A percentile compares a stretch with the other conserved stretches of the same genome.
These are phyloP conservation scores for Penaeus indicus DNA, from an alignment of 1,140 invertebrate genomes.

Conservation along the genomic window DNA sequence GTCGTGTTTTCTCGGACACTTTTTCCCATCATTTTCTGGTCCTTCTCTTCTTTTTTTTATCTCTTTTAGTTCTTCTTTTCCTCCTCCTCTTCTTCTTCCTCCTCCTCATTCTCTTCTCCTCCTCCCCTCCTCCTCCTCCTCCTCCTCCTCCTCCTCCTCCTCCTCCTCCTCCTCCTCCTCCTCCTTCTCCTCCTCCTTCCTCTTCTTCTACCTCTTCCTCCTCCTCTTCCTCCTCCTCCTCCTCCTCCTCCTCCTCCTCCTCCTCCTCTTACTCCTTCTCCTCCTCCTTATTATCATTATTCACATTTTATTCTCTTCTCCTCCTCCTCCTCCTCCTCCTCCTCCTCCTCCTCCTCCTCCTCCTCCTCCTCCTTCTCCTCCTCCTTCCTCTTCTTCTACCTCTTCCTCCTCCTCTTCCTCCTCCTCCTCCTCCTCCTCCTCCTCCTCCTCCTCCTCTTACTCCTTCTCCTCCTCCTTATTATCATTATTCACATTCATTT, in stretches of 20 bases:
- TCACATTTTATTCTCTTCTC: too few relatives aligned
- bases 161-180: neutral
- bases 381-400: conserved; percentile 17
- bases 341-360: neutral
- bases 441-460: neutral
- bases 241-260: neutral
- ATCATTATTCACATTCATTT: neutral
- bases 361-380: conserved; percentile 6
- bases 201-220: too few relatives aligned
- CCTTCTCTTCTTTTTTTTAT: neutral
- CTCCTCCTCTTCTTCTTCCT: conserved; percentile 23
- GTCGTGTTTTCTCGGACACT: neutral
- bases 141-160: neutral
- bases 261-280: neutral
- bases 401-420: conserved; percentile 12
- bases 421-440: conserved; percentile 11
- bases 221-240: neutral
- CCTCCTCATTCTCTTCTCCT: too few relatives aligned
- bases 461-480: neutral
- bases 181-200: neutral
- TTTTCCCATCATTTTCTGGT: neutral
- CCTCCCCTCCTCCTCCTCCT: conserved; percentile 23
- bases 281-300: too few relatives aligned
- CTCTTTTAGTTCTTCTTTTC: neutral
- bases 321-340: neutral